Evolutionary conservation across 1,140 invertebrate species (phyloP), one percentile per base, ranked within the genome.

Genomic region (Drusus annulatus): DNA sequence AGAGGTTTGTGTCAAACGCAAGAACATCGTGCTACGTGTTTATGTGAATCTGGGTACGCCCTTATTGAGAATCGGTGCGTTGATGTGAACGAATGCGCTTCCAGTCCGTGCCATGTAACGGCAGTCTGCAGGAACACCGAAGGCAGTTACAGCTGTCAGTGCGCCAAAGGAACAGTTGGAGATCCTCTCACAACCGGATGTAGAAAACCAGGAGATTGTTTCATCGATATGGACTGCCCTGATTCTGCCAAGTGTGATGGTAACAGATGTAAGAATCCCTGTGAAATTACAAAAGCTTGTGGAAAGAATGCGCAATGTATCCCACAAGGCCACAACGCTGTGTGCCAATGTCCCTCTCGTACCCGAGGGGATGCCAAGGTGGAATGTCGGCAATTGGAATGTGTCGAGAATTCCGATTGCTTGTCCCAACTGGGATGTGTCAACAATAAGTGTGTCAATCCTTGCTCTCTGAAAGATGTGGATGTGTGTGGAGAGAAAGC

Each of bases 401-500:
- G 96, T 86, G 91, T 92, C 8, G 94, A 95, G 84, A 94, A 94
- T 84, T 92, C 91, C 23, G 96, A 97, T 82, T 98, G 96, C 86
- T 84, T 88, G 1, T 84, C 88, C 15, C 90, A 92, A 23, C 92
- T 94, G 86, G 92, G 95, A 5, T 98, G 96, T 84, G 90, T 96
- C 19, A 92, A 94, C 86, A 92, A 94, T 21, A 93, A 94, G 86
- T 98, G 96, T 84, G 90, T 94, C 23, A 93, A 97, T 88, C 94
- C 95, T 0, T 97, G 96, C 85, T 92, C 91, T 0, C 89, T 96
- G 23, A 45, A 45, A 45, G 36, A 45, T 45, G 91, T 93, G 1
- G 95, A 96, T 83, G 94, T 94, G 4, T 98, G 96, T 85, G 96
- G 96, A 1, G 91, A 93, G 79, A 94, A 95, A 84, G 94, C 96